Evolutionary conservation across 1,140 invertebrate species (phyloP).

Genomic region (Oryctes rhinoceros): DNA sequence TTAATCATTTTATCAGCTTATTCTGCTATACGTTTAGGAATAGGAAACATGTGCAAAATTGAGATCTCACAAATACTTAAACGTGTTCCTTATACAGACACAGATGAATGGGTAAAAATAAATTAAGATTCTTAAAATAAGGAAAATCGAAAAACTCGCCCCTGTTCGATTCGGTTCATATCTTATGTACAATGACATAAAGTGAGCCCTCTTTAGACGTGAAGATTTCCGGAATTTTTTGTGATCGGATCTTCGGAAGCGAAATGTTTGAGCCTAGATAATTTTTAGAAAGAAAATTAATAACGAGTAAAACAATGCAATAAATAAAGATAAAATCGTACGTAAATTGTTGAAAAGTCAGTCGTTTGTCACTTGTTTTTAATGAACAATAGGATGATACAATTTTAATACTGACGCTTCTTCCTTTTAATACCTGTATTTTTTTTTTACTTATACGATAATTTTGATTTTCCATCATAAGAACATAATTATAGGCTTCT

Average conservation of each 20-base stretch:
- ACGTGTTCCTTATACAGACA: not conserved
- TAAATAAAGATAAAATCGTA: not conserved
- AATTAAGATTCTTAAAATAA: constrained; percentile 25
- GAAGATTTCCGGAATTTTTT: constrained; percentile 19
- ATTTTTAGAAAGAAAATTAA: constrained; percentile 31
- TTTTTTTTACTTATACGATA: too few relatives aligned
- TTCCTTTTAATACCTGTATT: too few relatives aligned
- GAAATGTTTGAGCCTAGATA: constrained; percentile 30
- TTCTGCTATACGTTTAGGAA: not conserved
- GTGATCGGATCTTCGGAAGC: not conserved
- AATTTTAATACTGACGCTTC: too few relatives aligned
- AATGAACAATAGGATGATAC: too few relatives aligned
- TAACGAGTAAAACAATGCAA: not conserved
- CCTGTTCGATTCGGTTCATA: not conserved
- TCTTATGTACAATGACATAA: not conserved
- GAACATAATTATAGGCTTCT: too few relatives aligned
- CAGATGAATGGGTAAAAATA: constrained; percentile 2
- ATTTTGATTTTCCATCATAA: too few relatives aligned
- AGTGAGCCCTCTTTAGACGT: constrained; percentile 10
- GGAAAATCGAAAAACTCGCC: not conserved
- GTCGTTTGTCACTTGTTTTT: too few relatives aligned
- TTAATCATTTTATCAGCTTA: not conserved
- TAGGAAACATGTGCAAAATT: not conserved
- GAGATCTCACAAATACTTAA: not conserved
- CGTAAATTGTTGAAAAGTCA: not conserved